Percentiles rank a stretch among this genome's conserved stretches.
These are phyloP conservation scores for Hipposideros larvatus DNA, from an alignment of 2,797 vertebrate genomes.

Conservation along the genomic window DNA sequence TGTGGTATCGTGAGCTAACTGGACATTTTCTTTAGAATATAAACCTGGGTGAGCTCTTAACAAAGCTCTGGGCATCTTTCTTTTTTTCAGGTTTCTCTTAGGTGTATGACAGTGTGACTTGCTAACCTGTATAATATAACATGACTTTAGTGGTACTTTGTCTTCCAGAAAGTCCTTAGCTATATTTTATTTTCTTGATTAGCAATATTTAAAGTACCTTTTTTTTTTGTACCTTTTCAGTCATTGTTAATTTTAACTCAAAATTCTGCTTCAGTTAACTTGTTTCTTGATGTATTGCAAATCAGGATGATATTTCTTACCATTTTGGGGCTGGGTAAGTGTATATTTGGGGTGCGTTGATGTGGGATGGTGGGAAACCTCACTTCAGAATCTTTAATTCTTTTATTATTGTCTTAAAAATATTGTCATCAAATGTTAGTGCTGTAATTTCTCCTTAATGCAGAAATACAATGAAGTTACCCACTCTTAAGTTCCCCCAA, in stretches of 20 bases:
- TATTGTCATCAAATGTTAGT: neutral
- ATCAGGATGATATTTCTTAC: neutral
- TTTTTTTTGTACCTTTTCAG: neutral
- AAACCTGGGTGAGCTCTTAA: slow-evolving; percentile 23
- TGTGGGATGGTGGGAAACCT: neutral
- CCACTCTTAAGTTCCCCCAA: neutral
- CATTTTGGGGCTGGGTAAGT: neutral
- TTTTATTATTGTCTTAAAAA: slow-evolving; percentile 21
- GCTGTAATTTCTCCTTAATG: slow-evolving; percentile 9
- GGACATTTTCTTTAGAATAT: neutral
- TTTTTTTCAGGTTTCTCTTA: neutral
- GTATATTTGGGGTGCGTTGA: neutral
- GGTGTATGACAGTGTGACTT: neutral
- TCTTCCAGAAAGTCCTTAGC: neutral
- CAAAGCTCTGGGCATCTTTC: neutral
- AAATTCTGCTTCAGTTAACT: slow-evolving; percentile 5
- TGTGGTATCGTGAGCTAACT: neutral
- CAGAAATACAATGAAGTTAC: neutral
- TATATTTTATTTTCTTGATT: neutral
- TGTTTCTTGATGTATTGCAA: slow-evolving; percentile 25
- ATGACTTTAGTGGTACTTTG: neutral
- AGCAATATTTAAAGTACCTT: neutral
- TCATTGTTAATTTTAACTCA: slow-evolving; percentile 38
- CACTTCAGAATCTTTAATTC: neutral
- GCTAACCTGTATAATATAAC: neutral